These are phyloP conservation scores for Telmatochromis sp. DNA, from an alignment of 2,113 vertebrate species.

Conservation along the genomic window DNA sequence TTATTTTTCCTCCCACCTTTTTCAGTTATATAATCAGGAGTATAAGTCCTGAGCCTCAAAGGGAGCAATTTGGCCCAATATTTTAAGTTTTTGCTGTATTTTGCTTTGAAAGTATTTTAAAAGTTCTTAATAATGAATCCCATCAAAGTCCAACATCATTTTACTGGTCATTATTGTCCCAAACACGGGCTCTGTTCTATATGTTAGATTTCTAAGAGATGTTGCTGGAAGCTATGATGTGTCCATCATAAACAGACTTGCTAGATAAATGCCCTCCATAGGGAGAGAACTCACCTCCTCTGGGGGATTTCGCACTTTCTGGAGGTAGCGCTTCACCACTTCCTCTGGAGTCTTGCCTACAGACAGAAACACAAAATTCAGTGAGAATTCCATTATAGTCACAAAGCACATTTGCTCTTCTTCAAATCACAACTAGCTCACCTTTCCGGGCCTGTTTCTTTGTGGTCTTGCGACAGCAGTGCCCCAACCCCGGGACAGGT, in stretches of 20 bases:
- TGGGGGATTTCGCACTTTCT: conserved; percentile 89
- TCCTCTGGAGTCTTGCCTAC: conserved; percentile 89
- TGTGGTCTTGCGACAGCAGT: conserved; percentile 91
- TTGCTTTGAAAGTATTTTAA: background rate
- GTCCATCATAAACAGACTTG: background rate
- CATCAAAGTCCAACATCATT: background rate
- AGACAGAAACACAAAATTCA: background rate
- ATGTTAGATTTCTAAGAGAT: background rate
- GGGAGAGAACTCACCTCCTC: conserved; percentile 79
- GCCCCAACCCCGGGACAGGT: conserved; percentile 86
- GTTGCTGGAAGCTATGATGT: background rate
- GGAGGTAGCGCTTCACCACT: conserved; percentile 89
- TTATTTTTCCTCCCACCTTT: background rate
- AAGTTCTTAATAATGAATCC: background rate
- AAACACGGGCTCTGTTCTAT: background rate
- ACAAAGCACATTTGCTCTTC: background rate
- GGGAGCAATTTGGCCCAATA: background rate
- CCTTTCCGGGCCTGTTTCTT: conserved; percentile 94
- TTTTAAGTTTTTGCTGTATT: background rate
- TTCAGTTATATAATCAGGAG: background rate
- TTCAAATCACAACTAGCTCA: conserved; percentile 7
- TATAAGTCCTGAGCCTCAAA: background rate
- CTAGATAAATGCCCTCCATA: background rate
- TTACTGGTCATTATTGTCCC: background rate
- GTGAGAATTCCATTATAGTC: background rate